Evolutionary conservation across 53 echinoderm and acorn worm genomes (phyloP), one percentile per base, ranked within the genome.

Genomic region (Antedon mediterranea): DNA sequence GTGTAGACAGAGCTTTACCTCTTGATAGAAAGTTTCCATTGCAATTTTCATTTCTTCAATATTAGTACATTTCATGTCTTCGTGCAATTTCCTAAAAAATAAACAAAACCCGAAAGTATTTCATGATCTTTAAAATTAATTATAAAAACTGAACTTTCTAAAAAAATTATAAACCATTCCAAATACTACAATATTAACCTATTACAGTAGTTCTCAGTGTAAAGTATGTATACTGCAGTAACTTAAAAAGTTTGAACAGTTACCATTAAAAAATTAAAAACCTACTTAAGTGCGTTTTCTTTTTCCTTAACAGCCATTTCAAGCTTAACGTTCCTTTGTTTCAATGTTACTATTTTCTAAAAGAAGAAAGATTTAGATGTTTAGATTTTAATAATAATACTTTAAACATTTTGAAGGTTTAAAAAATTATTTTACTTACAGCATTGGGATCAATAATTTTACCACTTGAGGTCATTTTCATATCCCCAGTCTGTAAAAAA

Each of bases 21-120:
- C 98, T 84, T 93, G 88, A 43, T 98, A 98, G 77, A 92, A 98
- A 28, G 91, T 84, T 37, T 98, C 98, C 91, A 92, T 98, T 13
- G 89, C 98, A 75, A 98, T 88, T 75, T 82, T 82, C 98, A 98
- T 92, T 84, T 98, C 98, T 18, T 98, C 98, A 71, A 93, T 86
- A 76, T 93, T 87, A 0, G 92, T 92, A 30, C 88, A 90, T 72
- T 98, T 98, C 71, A 98, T 80, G 79, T 98, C 98, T 33, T 82
- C 86, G 75, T 93, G 86, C 70, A 98, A 76, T 81, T 98, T 98
- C 81, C 98, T 98, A 83, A 28, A 81, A 31, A 9, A 32, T 41
- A 71, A 34, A 72, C 72, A 41, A 71, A 37, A 37, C 37, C 4
- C 4, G 6, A 37, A 37, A 37, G n/a, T 37, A 6, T 11, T 37